Percentiles rank a stretch among this genome's conserved stretches.
Conservation (phyloP, 2,113 vertebrate species). For the Menura novaehollandiae region DNA sequence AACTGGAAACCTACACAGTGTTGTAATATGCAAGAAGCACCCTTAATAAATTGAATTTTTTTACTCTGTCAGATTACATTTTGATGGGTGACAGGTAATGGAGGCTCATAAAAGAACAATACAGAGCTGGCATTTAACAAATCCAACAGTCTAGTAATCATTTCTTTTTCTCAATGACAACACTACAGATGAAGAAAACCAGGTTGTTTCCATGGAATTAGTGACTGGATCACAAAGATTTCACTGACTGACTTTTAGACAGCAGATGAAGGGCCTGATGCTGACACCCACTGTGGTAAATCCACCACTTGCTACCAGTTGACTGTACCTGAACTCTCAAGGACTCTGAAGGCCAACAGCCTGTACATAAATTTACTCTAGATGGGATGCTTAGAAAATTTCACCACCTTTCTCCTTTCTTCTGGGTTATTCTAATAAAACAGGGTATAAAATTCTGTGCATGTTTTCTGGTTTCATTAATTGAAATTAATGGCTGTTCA, state of each 20-base stretch:
- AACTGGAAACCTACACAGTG: neutral
- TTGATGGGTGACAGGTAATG: neutral
- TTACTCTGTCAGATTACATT: neutral
- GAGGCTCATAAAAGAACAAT: neutral
- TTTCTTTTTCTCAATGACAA: neutral
- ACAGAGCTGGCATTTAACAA: constrained; percentile 4
- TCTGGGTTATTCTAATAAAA: neutral
- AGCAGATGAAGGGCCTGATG: neutral
- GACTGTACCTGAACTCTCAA: neutral
- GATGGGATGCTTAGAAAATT: neutral
- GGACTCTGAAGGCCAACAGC: neutral
- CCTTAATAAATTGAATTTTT: neutral
- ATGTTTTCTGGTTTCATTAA: neutral
- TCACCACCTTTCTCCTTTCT: neutral
- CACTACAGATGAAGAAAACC: neutral
- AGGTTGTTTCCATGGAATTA: neutral
- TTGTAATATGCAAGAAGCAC: neutral
- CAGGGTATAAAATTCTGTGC: neutral
- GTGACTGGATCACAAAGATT: neutral
- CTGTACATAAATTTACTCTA: neutral
- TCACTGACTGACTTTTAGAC: neutral
- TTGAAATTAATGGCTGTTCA: neutral
- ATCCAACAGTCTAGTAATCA: neutral
- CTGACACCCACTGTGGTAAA: neutral
- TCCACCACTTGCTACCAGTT: neutral